These are phyloP conservation scores for Cryptoblepharus egeriae DNA, from an alignment of 2,797 vertebrate species.

Conservation along the genomic window DNA sequence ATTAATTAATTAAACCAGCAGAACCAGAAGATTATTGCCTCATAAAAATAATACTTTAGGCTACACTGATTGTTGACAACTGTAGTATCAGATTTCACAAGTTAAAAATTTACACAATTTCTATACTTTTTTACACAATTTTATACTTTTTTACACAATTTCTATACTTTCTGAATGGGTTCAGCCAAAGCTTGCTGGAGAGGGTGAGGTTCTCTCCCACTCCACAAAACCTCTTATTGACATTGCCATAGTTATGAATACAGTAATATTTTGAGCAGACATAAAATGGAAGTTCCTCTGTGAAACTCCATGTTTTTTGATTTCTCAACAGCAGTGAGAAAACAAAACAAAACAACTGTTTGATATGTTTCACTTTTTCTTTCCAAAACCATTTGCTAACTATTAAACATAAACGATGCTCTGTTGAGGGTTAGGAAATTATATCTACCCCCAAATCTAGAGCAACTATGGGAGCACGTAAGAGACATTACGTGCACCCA, in stretches of 20 bases:
- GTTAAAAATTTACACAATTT: neutral
- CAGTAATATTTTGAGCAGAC: too few relatives aligned
- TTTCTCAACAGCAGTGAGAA: neutral
- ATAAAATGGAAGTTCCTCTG: neutral
- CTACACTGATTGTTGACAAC: neutral
- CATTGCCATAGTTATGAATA: too few relatives aligned
- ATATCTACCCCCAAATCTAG: too few relatives aligned
- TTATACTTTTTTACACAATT: neutral
- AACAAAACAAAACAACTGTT: neutral
- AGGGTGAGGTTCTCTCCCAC: neutral
- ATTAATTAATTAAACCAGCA: neutral
- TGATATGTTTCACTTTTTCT: neutral
- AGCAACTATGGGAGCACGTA: too few relatives aligned
- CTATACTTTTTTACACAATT: too few relatives aligned
- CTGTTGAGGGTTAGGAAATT: neutral
- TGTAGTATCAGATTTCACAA: neutral
- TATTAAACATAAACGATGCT: neutral
- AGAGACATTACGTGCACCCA: too few relatives aligned
- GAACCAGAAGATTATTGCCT: neutral
- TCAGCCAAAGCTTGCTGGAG: neutral
- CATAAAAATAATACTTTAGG: neutral
- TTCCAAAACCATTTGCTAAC: too few relatives aligned
- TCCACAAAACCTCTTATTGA: too few relatives aligned
- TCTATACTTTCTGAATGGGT: neutral
- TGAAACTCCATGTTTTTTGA: neutral